Percentiles rank a stretch among this genome's conserved stretches.
Conservation (phyloP, 2,888 invertebrate species). For the Camptogramma bilineatum region DNA sequence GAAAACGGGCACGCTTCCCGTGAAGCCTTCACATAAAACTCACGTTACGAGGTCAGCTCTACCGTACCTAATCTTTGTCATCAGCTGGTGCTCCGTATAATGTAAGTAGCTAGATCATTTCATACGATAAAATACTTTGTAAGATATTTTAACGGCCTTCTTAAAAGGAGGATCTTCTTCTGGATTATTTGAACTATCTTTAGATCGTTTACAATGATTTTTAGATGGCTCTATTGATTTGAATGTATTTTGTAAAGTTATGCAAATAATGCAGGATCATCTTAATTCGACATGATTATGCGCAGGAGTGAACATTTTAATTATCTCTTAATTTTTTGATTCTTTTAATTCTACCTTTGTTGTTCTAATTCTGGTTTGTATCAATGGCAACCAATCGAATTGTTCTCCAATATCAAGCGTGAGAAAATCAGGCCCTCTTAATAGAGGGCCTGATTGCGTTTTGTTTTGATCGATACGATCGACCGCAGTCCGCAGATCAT, state of each 20-base stretch:
- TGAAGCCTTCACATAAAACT: conserved; percentile 36
- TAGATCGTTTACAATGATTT: too few relatives aligned
- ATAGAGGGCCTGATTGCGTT: conserved; percentile 36
- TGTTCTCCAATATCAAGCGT: conserved; percentile 11
- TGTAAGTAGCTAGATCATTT: neutral
- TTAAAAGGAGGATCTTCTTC: too few relatives aligned
- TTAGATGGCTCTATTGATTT: too few relatives aligned
- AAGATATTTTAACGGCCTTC: too few relatives aligned
- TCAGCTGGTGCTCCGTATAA: neutral
- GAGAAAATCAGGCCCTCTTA: conserved; percentile 35
- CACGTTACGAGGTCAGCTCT: conserved; percentile 28
- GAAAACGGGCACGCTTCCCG: conserved; percentile 35
- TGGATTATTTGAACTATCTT: too few relatives aligned
- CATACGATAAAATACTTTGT: neutral
- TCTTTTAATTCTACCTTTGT: neutral
- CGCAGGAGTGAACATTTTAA: too few relatives aligned
- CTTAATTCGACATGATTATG: too few relatives aligned
- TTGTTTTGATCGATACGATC: conserved; percentile 39
- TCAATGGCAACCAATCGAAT: neutral
- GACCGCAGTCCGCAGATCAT: conserved; percentile 49
- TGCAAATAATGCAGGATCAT: too few relatives aligned
- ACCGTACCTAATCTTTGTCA: conserved; percentile 5
- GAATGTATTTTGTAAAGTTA: too few relatives aligned
- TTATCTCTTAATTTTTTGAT: too few relatives aligned
- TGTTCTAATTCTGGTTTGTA: neutral